Conservation (phyloP, 2,888 invertebrate genomes). For the Nudaria mundana region DNA sequence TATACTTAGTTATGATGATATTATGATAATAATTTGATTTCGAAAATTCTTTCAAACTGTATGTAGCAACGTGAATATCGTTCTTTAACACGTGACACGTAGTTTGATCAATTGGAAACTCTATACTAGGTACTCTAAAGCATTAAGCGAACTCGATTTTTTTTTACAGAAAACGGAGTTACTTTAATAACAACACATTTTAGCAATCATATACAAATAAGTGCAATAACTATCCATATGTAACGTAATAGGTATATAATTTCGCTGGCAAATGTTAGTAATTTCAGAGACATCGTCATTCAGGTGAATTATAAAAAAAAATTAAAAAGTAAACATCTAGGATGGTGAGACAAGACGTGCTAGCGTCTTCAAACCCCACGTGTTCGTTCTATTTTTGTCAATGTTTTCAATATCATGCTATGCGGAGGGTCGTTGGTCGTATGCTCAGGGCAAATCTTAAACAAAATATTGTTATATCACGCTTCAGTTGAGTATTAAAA, state of each 20-base stretch:
- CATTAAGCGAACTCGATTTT: too few relatives aligned
- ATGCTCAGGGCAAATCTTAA: slow-evolving; percentile 14
- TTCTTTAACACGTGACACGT: too few relatives aligned
- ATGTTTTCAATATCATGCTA: slow-evolving; percentile 21
- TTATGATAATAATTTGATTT: too few relatives aligned
- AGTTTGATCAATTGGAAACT: too few relatives aligned
- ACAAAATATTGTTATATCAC: slow-evolving; percentile 1
- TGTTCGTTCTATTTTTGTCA: slow-evolving; percentile 41
- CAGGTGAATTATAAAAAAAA: slow-evolving; percentile 5
- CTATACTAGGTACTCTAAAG: too few relatives aligned
- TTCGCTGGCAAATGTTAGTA: background rate
- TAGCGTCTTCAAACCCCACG: slow-evolving; percentile 41
- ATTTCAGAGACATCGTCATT: background rate
- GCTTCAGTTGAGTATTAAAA: too few relatives aligned
- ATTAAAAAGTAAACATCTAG: slow-evolving; percentile 3
- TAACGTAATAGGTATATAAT: background rate
- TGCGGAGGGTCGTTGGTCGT: slow-evolving; percentile 28
- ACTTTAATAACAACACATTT: too few relatives aligned
- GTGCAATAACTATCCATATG: too few relatives aligned
- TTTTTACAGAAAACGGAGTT: too few relatives aligned
- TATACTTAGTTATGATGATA: too few relatives aligned
- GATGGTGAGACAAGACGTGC: slow-evolving; percentile 2
- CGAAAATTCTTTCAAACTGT: too few relatives aligned
- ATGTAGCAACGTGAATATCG: too few relatives aligned
- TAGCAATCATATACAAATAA: slow-evolving; percentile 10